Evolutionary conservation across 2,797 vertebrate species (phyloP).

Genomic region (Falco columbarius): DNA sequence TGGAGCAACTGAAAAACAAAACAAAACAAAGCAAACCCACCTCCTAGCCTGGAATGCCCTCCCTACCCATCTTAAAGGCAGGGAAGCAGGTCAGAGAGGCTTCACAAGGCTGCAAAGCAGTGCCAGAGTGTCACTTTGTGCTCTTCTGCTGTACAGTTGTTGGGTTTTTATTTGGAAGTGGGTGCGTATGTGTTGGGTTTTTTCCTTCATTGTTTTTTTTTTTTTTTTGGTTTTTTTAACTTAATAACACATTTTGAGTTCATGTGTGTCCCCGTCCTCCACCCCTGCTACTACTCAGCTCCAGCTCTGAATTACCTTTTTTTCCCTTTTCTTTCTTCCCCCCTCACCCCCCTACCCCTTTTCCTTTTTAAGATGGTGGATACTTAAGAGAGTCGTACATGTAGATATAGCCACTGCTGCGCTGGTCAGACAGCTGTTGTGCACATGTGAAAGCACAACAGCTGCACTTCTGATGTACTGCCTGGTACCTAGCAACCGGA

Average conservation of each 20-base stretch:
- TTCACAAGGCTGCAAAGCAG: background rate
- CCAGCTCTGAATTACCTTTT: background rate
- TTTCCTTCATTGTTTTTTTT: too few relatives aligned
- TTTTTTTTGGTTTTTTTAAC: too few relatives aligned
- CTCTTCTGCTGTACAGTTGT: background rate
- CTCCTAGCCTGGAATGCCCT: background rate
- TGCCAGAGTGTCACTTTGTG: background rate
- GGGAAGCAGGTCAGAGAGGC: background rate
- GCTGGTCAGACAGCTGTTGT: background rate
- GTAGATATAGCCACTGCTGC: background rate
- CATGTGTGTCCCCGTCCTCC: rapidly evolving
- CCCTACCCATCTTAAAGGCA: background rate
- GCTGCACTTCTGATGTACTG: background rate
- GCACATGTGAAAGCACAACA: background rate
- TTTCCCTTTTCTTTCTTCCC: rapidly evolving
- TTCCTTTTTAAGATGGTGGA: background rate
- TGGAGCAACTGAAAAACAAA: background rate
- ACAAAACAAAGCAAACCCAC: background rate
- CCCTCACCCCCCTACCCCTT: too few relatives aligned
- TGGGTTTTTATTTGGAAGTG: background rate
- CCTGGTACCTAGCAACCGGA: background rate
- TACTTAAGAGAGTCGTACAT: background rate
- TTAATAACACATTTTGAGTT: background rate
- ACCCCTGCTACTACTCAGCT: background rate
- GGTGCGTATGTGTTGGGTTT: background rate